Conservation (phyloP, 1,140 invertebrate species). For the Cydia pomonella region DNA sequence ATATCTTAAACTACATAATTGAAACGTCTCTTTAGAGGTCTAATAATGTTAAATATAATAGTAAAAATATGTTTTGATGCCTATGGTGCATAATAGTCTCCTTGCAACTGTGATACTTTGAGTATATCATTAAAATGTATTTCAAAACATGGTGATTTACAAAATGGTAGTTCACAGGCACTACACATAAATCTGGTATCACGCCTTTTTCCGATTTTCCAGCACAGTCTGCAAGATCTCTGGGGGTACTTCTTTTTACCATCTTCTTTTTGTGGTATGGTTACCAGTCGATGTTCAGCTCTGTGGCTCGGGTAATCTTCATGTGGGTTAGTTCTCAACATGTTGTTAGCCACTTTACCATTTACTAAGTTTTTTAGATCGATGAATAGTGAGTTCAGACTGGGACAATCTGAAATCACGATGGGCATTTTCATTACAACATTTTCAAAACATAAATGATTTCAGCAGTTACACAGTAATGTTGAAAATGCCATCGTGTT, state of each 20-base stretch:
- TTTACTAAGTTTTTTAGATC: conserved; percentile 77
- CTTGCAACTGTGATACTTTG: conserved; percentile 71
- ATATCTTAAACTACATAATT: conserved; percentile 22
- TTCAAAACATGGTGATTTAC: conserved; percentile 78
- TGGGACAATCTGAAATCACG: conserved; percentile 78
- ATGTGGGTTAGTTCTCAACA: conserved; percentile 51
- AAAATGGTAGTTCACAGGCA: conserved; percentile 76
- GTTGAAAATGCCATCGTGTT: conserved; percentile 81
- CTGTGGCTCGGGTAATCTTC: conserved; percentile 61
- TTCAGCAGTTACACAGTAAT: conserved; percentile 50
- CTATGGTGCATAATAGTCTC: conserved; percentile 73
- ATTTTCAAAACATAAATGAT: conserved; percentile 44
- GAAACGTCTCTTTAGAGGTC: conserved; percentile 43
- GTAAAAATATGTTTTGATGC: conserved; percentile 33
- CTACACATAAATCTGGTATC: conserved; percentile 79
- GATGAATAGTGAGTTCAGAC: conserved; percentile 73
- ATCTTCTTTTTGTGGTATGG: conserved; percentile 79
- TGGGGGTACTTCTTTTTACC: conserved; percentile 81
- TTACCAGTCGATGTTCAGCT: conserved; percentile 70
- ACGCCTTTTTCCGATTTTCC: conserved; percentile 74
- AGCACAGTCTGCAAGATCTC: conserved; percentile 75
- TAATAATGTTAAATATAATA: conserved; percentile 44
- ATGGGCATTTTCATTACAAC: conserved; percentile 75
- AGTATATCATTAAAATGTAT: conserved; percentile 75
- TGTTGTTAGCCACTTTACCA: conserved; percentile 67